Evolutionary conservation across 2,113 vertebrate genomes (phyloP).

Genomic region (Litocranius walleri): DNA sequence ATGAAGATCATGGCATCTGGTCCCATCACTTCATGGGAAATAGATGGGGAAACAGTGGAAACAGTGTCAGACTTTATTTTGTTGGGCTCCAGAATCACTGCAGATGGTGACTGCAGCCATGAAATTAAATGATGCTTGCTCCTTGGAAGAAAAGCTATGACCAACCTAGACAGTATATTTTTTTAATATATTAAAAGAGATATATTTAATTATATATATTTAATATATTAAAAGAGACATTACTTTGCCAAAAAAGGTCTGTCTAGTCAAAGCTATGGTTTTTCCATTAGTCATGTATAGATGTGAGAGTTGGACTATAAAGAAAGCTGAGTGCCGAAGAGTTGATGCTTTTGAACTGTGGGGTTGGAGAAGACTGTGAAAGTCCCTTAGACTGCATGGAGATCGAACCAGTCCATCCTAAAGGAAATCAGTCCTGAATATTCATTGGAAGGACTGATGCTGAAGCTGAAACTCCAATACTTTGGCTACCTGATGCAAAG

Average conservation of each 20-base stretch:
- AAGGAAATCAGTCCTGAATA: background rate
- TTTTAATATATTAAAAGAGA: too few relatives aligned
- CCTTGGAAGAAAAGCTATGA: background rate
- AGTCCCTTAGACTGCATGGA: background rate
- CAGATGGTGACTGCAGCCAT: background rate
- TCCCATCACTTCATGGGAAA: background rate
- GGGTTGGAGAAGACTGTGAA: background rate
- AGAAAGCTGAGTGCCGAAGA: background rate
- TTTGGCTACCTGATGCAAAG: background rate
- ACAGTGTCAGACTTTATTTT: background rate
- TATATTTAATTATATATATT: too few relatives aligned
- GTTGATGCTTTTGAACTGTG: background rate
- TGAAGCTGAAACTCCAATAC: background rate
- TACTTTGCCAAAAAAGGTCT: background rate
- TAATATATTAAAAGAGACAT: background rate
- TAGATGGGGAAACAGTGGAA: background rate
- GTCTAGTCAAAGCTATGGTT: background rate
- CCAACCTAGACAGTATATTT: background rate
- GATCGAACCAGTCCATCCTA: background rate
- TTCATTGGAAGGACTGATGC: background rate
- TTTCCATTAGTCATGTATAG: background rate
- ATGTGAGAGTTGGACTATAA: background rate
- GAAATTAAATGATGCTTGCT: background rate
- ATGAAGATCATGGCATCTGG: background rate
- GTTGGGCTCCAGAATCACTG: background rate